A percentile compares a stretch with the other conserved stretches of the same genome.
Conservation (phyloP, 2,888 invertebrate genomes). For the Latrodectus hesperus region DNA sequence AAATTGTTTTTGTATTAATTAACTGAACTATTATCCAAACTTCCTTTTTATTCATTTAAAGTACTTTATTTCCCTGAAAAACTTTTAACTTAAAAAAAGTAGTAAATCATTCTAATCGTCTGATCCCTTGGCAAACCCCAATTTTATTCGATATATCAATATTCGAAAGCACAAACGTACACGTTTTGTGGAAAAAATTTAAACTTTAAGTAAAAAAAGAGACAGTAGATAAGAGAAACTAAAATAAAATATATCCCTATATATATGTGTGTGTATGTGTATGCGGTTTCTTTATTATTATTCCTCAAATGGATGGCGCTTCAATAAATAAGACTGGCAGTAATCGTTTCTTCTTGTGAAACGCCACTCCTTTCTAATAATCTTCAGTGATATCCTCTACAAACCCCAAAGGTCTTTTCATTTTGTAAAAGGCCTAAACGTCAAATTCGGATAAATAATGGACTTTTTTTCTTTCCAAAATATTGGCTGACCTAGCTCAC, state of each 20-base stretch:
- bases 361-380: slow-evolving; percentile 18
- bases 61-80: too few relatives aligned
- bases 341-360: slow-evolving; percentile 36
- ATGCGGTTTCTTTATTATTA: slow-evolving; percentile 26
- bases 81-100: too few relatives aligned
- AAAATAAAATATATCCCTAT: slow-evolving; percentile 49
- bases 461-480: slow-evolving; percentile 24
- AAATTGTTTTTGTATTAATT: too few relatives aligned
- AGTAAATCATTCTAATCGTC: too few relatives aligned
- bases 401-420: slow-evolving; percentile 38
- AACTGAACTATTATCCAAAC: too few relatives aligned
- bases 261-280: slow-evolving; percentile 26
- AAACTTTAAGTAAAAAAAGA: neutral
- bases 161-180: too few relatives aligned
- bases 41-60: too few relatives aligned
- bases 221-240: slow-evolving; percentile 3
- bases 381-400: slow-evolving; percentile 33
- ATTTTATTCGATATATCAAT: too few relatives aligned
- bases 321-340: slow-evolving; percentile 51
- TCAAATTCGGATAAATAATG: slow-evolving; percentile 58
- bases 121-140: too few relatives aligned
- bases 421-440: slow-evolving; percentile 46
- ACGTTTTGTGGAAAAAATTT: neutral
- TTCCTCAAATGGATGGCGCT: neutral
- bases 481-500: slow-evolving; percentile 32